Conservation (phyloP, 2,888 invertebrate genomes). For the Portevinia maculata region DNA sequence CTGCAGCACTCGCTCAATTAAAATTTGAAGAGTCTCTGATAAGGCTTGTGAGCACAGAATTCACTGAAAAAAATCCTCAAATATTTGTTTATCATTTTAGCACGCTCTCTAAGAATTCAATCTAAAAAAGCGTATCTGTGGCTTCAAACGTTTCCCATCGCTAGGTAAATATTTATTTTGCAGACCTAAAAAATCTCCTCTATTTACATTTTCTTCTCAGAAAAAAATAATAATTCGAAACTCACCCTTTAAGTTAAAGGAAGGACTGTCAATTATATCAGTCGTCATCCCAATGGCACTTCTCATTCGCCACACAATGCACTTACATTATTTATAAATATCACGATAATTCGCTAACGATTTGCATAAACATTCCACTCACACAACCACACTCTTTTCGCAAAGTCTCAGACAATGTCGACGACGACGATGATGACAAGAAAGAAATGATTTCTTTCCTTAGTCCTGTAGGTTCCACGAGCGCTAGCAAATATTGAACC, state of each 20-base stretch:
- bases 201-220: not conserved
- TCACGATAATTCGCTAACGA: slow-evolving; percentile 73
- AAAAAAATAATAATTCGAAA: not conserved
- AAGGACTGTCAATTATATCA: slow-evolving; percentile 61
- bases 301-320: slow-evolving; percentile 52
- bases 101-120: not conserved
- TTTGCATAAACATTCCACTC: slow-evolving; percentile 71
- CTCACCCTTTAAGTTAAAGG: slow-evolving; percentile 27
- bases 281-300: slow-evolving; percentile 49
- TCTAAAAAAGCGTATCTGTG: not conserved
- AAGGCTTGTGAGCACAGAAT: too few species aligned
- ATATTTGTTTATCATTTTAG: not conserved
- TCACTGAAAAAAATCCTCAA: too few species aligned
- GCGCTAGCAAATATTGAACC: slow-evolving; percentile 58
- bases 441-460: slow-evolving; percentile 15
- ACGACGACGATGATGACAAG: too few species aligned
- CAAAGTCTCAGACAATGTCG: too few species aligned
- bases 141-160: not conserved
- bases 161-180: slow-evolving; percentile 27
- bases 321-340: slow-evolving; percentile 71
- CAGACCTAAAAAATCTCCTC: not conserved
- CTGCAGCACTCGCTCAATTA: too few species aligned
- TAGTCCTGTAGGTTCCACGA: not conserved
- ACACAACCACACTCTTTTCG: not conserved
- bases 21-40: too few species aligned